A percentile compares a stretch with the other conserved stretches of the same genome.
phyloP scores from a whole-genome alignment of 92 coral and sea anemone species.

The Bergia sp. region DNA sequence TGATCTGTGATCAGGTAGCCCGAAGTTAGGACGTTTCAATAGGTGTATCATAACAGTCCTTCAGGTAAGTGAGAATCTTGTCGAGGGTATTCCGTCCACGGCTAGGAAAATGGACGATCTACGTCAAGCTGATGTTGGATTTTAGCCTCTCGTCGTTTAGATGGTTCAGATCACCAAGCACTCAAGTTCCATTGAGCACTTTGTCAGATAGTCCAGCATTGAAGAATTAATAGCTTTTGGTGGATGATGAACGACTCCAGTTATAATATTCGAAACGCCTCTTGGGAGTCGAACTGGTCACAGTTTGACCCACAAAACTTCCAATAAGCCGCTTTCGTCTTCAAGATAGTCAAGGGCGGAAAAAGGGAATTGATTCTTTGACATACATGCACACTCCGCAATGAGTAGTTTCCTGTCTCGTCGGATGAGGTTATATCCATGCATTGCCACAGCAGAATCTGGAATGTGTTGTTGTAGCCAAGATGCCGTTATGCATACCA shows the following conservation, averaged over 20 bases:
- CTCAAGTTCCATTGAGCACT: conserved; percentile 46
- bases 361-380: conserved; percentile 49
- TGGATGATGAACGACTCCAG: conserved; percentile 58
- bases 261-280: conserved; percentile 51
- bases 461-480: conserved; percentile 59
- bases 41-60: conserved; percentile 46
- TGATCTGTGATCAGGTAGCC: conserved; percentile 56
- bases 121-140: conserved; percentile 56
- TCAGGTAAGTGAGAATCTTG: conserved; percentile 49
- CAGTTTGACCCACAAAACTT: conserved; percentile 61
- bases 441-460: conserved; percentile 55
- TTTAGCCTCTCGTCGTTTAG: conserved; percentile 51
- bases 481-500: conserved; percentile 56
- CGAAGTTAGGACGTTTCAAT: conserved; percentile 46
- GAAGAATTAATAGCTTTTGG: conserved; percentile 44
- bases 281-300: conserved; percentile 68
- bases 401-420: conserved; percentile 50
- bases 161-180: conserved; percentile 63
- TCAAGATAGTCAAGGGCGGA: conserved; percentile 40
- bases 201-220: conserved; percentile 51
- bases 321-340: conserved; percentile 34
- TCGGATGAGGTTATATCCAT: conserved; percentile 46
- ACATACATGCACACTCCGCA: conserved; percentile 58
- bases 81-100: conserved; percentile 49
- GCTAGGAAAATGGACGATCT: conserved; percentile 61